phyloP scores from a whole-genome alignment of 2,113 vertebrate genomes.

The Glareola pratincola region DNA sequence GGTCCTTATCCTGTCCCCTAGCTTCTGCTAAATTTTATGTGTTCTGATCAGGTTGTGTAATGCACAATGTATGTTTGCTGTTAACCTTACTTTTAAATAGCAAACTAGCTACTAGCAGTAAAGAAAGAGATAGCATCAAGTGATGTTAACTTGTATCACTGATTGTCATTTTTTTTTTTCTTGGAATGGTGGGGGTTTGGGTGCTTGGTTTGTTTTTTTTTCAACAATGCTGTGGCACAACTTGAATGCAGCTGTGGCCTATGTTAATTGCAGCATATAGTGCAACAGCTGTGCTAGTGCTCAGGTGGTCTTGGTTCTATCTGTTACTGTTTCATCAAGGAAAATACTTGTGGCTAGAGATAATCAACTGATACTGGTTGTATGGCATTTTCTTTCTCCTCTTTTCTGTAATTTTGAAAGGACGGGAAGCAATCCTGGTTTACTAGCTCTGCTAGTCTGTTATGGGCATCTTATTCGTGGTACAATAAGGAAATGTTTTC shows the following conservation, averaged over 20 bases:
- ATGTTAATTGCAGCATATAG: background rate
- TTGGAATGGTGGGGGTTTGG: background rate
- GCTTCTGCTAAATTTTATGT: background rate
- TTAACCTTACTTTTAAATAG: background rate
- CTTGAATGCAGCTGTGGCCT: background rate
- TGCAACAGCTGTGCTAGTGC: background rate
- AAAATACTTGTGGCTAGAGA: background rate
- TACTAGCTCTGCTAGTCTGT: background rate
- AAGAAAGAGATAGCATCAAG: background rate
- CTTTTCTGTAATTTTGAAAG: background rate
- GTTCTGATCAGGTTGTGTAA: background rate
- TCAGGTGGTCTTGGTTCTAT: background rate
- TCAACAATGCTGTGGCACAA: background rate
- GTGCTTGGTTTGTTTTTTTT: background rate
- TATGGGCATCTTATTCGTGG: background rate
- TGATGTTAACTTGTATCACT: background rate
- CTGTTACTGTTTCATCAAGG: background rate
- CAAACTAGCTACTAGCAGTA: background rate
- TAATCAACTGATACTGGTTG: background rate
- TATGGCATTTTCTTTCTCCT: background rate
- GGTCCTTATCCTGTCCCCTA: background rate
- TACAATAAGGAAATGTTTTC: background rate
- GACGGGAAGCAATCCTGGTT: background rate
- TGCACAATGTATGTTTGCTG: background rate
- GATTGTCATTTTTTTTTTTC: background rate